Evolutionary conservation across 2,888 invertebrate genomes (phyloP), one percentile per base, ranked within the genome.

Genomic region (Ophion slaviceki): DNA sequence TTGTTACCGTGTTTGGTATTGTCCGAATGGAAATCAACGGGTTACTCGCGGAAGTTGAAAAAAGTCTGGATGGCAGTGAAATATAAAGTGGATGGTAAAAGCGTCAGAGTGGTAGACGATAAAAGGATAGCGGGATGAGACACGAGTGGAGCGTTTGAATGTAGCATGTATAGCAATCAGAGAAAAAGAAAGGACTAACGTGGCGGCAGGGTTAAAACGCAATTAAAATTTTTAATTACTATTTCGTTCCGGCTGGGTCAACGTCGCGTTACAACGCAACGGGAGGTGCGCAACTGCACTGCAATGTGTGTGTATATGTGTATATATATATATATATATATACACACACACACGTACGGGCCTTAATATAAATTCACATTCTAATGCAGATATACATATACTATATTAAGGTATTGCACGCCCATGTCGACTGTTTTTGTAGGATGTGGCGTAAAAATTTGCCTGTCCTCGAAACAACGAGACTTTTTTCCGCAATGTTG

Each of bases 211-310:
- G 87, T 87, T 89, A 90, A 90, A 90, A 90, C 88, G 91, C 90
- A 93, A 93, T 93, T 93, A 93, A 92, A 93, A 93, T 89, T 92
- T 92, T 92, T 90, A 92, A 92, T 92, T 91, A 90, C 91, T 90
- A 90, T 92, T 91, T 90, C 86, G 88, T 88, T 82, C 90, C 89
- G 87, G 85, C 85, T 85, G 83, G 86, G 85, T 88, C 81, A 84
- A 53, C 53, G 53, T 53, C 17, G 53, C 53, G 17, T 53, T 53
- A 53, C 53, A 14, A 17, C 17, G 53, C 53, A 53, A 53, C 53
- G 53, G 53, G 53, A 5, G 14, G 53, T 4, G 53, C 53, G 53
- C 14, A 17, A 17, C 53, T 5, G 14, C 53, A 11, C 53, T 53
- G 32, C 32, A 32, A 32, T 32, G 32, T 32, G 32, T 24, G 24